Percentiles rank a stretch among this genome's conserved stretches.
These are phyloP conservation scores for Tragelaphus buxtoni DNA, from an alignment of 2,113 vertebrate species.

Conservation along the genomic window DNA sequence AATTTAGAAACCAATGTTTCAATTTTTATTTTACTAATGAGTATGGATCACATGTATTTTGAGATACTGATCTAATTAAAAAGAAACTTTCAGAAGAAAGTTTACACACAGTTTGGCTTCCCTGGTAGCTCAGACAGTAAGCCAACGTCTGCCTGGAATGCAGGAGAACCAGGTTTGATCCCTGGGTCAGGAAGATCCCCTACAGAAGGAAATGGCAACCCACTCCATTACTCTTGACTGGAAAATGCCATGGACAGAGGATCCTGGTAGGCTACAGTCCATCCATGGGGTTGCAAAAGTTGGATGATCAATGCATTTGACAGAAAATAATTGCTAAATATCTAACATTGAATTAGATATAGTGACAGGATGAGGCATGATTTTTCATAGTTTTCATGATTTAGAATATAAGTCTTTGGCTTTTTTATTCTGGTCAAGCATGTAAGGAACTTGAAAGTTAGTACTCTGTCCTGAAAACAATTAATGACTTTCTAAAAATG, in stretches of 20 bases:
- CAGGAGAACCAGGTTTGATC: no score
- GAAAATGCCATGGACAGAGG: no score
- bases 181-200: no score
- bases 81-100: neutral
- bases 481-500: neutral
- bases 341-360: neutral
- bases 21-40: neutral
- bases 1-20: neutral
- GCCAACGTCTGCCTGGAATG: no score
- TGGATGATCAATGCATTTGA: neutral
- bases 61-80: neutral
- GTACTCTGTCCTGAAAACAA: neutral
- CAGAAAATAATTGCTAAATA: neutral
- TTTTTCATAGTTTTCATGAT: neutral
- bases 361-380: rapidly evolving
- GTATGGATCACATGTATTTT: neutral
- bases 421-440: neutral
- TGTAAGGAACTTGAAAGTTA: neutral
- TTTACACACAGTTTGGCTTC: neutral
- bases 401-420: neutral
- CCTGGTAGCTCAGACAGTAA: no score
- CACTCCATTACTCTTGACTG: no score
- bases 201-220: no score
- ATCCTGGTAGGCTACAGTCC: no score
- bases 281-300: neutral